phyloP scores from a whole-genome alignment of 2,888 invertebrate genomes.

The Cataglyphis rosenhaueri region DNA sequence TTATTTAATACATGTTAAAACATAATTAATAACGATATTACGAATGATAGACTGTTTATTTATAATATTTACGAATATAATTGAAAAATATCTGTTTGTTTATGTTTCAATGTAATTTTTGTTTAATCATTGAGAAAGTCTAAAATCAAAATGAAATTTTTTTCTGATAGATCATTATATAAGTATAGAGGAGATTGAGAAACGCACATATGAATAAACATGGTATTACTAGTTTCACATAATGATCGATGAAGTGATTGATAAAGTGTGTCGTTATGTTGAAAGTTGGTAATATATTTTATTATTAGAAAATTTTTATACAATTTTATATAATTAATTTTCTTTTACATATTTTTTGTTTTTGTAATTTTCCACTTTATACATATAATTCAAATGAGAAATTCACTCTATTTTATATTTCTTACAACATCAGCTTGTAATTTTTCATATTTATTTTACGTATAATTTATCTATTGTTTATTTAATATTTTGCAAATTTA shows the following conservation, averaged over 20 bases:
- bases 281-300: background rate
- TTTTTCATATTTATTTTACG: background rate
- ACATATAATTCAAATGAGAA: background rate
- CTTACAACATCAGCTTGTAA: background rate
- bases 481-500: background rate
- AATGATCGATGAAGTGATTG: slow-evolving; percentile 14
- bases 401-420: background rate
- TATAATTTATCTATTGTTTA: background rate
- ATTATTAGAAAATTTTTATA: background rate
- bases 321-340: background rate
- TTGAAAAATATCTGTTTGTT: background rate
- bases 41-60: background rate
- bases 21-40: background rate
- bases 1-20: background rate
- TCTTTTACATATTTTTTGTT: background rate
- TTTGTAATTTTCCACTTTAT: background rate
- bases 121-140: background rate
- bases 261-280: slow-evolving; percentile 8
- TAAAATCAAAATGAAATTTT: slow-evolving; percentile 47
- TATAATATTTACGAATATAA: background rate
- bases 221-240: background rate
- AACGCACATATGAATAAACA: slow-evolving; percentile 44
- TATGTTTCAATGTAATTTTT: background rate
- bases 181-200: slow-evolving; percentile 52
- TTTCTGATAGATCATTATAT: slow-evolving; percentile 56